Evolutionary conservation across 1,140 invertebrate species (phyloP).

Genomic region (Philopotamus ludificatus): DNA sequence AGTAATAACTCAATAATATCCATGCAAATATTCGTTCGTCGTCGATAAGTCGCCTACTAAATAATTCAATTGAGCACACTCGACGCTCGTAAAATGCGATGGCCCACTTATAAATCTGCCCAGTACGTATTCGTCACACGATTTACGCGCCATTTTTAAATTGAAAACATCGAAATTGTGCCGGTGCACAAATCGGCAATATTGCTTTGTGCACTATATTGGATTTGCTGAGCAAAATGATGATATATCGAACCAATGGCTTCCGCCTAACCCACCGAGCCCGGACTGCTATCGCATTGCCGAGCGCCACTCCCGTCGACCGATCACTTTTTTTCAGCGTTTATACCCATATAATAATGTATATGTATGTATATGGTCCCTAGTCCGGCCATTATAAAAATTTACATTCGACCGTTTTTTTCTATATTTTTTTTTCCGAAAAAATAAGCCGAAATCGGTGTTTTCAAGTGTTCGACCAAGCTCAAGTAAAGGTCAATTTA

Average conservation of each 20-base stretch:
- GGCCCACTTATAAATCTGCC: background rate
- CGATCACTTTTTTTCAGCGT: background rate
- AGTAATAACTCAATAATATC: no score
- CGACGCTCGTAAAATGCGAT: no score
- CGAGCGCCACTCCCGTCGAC: background rate
- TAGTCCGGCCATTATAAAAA: background rate
- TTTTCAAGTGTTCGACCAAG: no score
- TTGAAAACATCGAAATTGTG: constrained; percentile 15
- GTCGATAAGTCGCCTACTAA: no score
- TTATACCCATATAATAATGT: no score
- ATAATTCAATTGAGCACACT: no score
- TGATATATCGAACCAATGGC: constrained; percentile 15
- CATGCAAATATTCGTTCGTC: no score
- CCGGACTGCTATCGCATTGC: background rate
- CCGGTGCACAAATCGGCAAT: constrained; percentile 22
- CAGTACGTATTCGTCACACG: background rate
- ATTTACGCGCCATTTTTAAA: constrained; percentile 12
- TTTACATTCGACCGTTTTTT: background rate
- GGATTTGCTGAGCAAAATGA: constrained; percentile 22
- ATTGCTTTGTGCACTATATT: constrained; percentile 30
- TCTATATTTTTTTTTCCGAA: background rate
- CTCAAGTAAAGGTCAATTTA: no score
- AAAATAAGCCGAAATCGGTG: no score
- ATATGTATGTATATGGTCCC: background rate
- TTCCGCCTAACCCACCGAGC: background rate